Percentiles rank a stretch among this genome's conserved stretches.
Evolutionary conservation across 2,797 vertebrate genomes (phyloP).

Genomic region (Gallirallus australis): DNA sequence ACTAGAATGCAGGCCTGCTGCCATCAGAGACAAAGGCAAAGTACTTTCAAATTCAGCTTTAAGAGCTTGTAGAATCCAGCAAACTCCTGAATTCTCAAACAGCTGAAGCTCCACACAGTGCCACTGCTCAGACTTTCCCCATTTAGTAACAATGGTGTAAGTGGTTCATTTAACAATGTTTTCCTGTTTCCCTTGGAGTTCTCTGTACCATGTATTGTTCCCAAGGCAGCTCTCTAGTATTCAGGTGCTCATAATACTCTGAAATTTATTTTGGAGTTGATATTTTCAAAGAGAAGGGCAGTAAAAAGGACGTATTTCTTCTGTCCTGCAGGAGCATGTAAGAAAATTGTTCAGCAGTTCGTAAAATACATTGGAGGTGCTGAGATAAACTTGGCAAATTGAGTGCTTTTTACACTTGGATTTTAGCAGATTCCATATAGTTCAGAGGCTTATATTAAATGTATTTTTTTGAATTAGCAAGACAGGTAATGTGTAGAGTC

Average conservation of each 20-base stretch:
- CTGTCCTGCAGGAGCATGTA: not conserved
- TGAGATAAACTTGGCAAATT: not conserved
- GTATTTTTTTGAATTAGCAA: not conserved
- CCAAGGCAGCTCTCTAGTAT: not conserved
- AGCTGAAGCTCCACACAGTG: not conserved
- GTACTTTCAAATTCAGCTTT: not conserved
- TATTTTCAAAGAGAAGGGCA: not conserved
- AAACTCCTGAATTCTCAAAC: not conserved
- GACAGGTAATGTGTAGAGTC: accelerated
- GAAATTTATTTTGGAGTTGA: not conserved
- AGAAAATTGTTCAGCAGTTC: not conserved
- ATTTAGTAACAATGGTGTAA: not conserved
- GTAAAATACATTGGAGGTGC: not conserved
- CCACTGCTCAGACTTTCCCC: not conserved
- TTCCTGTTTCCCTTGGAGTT: not conserved
- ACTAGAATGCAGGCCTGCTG: not conserved
- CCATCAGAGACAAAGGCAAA: not conserved
- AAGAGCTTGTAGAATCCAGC: not conserved
- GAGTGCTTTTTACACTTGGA: not conserved
- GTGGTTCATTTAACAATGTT: not conserved
- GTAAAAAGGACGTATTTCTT: not conserved
- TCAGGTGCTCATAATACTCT: not conserved
- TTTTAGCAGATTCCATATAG: not conserved
- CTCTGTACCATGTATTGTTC: not conserved
- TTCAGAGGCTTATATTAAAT: not conserved